Conservation (phyloP, 2,888 invertebrate genomes). For the Tetragnatha montana region DNA sequence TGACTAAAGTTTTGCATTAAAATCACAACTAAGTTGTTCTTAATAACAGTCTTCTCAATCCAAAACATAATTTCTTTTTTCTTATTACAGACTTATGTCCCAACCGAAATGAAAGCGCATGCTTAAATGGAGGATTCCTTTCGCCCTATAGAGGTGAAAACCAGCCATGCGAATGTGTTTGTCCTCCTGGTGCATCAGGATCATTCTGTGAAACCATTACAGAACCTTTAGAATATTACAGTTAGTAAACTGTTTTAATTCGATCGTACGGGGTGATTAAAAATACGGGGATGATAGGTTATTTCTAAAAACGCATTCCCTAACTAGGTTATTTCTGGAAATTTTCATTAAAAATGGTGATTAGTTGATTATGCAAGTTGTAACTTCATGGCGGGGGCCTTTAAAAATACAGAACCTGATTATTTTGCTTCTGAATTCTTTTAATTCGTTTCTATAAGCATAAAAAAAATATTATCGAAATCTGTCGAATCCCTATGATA, state of each 20-base stretch:
- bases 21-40: too few relatives aligned
- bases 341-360: background rate
- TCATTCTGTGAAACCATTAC: constrained; percentile 61
- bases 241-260: constrained; percentile 9
- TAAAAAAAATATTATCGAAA: too few relatives aligned
- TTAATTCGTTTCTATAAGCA: too few relatives aligned
- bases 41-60: too few relatives aligned
- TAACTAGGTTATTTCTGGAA: background rate
- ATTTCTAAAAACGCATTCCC: background rate
- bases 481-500: too few relatives aligned
- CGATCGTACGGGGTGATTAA: background rate
- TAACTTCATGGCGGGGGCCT: background rate
- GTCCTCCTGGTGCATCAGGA: constrained; percentile 69
- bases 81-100: constrained; percentile 64
- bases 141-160: constrained; percentile 55
- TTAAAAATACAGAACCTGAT: background rate
- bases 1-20: too few relatives aligned
- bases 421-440: too few relatives aligned
- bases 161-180: constrained; percentile 67
- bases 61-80: background rate
- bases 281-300: background rate
- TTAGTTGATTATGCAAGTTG: background rate
- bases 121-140: constrained; percentile 70
- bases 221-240: constrained; percentile 57
- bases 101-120: constrained; percentile 51